Base-by-base conservation (phyloP, 2,113 vertebrate species). In the Phrynosoma blainvillii region DNA sequence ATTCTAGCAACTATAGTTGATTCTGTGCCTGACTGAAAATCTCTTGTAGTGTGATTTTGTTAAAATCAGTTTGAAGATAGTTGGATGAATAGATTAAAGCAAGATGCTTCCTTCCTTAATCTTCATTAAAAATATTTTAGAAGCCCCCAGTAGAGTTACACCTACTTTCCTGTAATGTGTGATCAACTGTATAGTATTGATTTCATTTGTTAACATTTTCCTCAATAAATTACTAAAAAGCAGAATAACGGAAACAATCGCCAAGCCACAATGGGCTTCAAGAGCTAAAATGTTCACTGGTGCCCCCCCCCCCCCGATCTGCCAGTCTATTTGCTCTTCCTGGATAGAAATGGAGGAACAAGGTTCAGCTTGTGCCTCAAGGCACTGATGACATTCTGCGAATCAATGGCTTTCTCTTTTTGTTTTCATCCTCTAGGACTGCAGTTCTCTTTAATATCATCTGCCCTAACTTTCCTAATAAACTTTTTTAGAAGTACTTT, bases 51-150 rank as follows among this genome's bases (percentile, higher is more conserved):
- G 90, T 21, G 14, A 84, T 76, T 70, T 27, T 21, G 1, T 68
- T n/a, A 14, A 87, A 25, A 36, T 84, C 74, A 18, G 5, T 68
- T 68, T 85, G 36, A 36, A 90, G 79, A 62, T 88, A 84, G 8
- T 23, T 79, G 2, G 30, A n/a, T n/a, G 87, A 0, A 32, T 88
- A 62, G 62, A 20, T 36, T 36, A 75, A 42, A 87, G n/a, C 14
- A 77, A 0, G 0, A 11, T 0, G 0, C 30, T 71, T 81, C 0
- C n/a, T 82, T 9, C 56, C 77, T 88, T 84, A 81, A 59, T n/a
- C 23, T 56, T 56, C n/a, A 40, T 82, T 47, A 18, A 25, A 62
- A 40, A 27, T 76, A 1, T 56, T 56, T 84, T 40, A 82, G 79
- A 71, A 82, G 59, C 32, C 27, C 40, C 6, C 16, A 25, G 40